These are phyloP conservation scores for Tenualosa thibaudeaui DNA, from an alignment of 2,797 vertebrate species.

Conservation along the genomic window DNA sequence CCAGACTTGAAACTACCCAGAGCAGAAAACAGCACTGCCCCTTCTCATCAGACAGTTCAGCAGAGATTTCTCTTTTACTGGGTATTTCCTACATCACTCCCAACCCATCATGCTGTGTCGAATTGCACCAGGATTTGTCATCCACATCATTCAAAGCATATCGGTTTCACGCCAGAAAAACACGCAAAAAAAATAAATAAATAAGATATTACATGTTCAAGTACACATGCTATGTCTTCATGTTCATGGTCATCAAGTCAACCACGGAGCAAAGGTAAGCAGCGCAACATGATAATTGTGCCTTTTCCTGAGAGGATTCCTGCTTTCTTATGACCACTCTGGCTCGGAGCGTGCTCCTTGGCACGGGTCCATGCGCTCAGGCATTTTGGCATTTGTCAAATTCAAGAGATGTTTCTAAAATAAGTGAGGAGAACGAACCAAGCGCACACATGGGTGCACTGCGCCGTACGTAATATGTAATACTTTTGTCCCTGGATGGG, in stretches of 20 bases:
- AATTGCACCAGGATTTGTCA: background rate
- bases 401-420: constrained; percentile 54
- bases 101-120: background rate
- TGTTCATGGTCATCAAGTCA: constrained; percentile 8
- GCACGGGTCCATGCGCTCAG: background rate
- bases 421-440: constrained; percentile 53
- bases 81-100: background rate
- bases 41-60: background rate
- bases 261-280: constrained; percentile 3
- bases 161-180: background rate
- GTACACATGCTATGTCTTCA: background rate
- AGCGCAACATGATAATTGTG: constrained; percentile 10
- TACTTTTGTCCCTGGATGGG: constrained; percentile 60
- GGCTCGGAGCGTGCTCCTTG: background rate
- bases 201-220: too few relatives aligned
- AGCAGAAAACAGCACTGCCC: background rate
- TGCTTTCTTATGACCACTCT: constrained; percentile 45
- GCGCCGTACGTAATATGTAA: constrained; percentile 47
- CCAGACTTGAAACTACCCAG: background rate
- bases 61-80: background rate
- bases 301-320: constrained; percentile 44
- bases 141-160: background rate
- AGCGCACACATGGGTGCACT: constrained; percentile 42
- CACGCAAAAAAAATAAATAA: background rate
- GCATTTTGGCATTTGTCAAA: constrained; percentile 44